Evolutionary conservation across 35 echinoderm and acorn worm species (phyloP), one percentile per base, ranked within the genome.

Genomic region (Hemicentrotus pulcherrimus): DNA sequence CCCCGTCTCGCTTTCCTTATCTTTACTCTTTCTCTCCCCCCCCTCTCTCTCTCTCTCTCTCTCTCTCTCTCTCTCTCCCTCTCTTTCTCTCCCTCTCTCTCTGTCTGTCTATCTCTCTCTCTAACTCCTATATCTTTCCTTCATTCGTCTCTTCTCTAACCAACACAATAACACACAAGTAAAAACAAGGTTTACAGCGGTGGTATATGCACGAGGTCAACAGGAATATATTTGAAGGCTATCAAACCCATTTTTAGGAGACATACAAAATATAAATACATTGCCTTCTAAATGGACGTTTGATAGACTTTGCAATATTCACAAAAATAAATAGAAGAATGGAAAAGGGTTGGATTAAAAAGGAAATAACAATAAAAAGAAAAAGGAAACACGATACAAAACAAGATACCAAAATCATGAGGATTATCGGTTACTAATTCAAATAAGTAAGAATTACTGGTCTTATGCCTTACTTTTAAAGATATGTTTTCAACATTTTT

Each of bases 251-350:
- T 45, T 13, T 89, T 45, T 32, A 13, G 86, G 88, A 33, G 88
- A 90, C 88, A 35, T 90, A 90, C 88, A 90, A 90, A 90, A 90
- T 90, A 90, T 90, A 90, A 47, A 90, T 90, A 90, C 88, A 90
- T 5, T 90, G 88, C 88, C 46, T 47, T 28, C 16, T 33, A 4
- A 19, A 45, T 90, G 88, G 88, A 45, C 45, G 32, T 90, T 90
- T 47, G 46, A 33, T 90, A 47, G 88, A 90, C 88, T 90, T 33
- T 47, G 32, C 46, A 33, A 90, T 90, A 90, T 90, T 45, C 46
- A 90, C 46, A 90, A 33, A 86, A 90, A 90, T 90, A 90, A 33
- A 90, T 90, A 90, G 88, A 90, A 90, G 46, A 45, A 41, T 45
- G 88, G 88, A 32, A n/a, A 46, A 22, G 11, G 87, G 88, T 9